Base-by-base conservation (phyloP, 1,140 invertebrate genomes). In the Penaeus vannamei region DNA sequence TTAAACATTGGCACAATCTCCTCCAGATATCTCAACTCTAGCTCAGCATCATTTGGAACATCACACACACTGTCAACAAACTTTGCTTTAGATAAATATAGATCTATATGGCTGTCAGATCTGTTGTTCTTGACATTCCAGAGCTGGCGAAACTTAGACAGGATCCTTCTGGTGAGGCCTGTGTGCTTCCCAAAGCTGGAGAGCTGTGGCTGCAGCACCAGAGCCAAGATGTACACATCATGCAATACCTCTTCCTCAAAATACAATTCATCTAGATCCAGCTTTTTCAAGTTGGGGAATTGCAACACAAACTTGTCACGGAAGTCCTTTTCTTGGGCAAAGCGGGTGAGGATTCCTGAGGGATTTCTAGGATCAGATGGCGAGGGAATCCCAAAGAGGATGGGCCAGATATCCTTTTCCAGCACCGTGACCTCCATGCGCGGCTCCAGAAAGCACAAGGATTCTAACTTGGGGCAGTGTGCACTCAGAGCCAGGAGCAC, bases 61-160 rank as follows among this genome's bases (percentile, higher is more conserved):
- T 32, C 86, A 82, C 23, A 82, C 12, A 87, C 42, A 53, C 32
- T 81, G 46, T 87, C 86, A 69, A 87, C 77, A 87, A 87, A 87
- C 59, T 82, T 87, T 10, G 79, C 86, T 82, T 87, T 81, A 66
- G 77, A 53, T 59, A 87, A 87, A 36, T 80, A 80, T 22, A 86
- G 20, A 29, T 42, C 62, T 26, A 81, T 66, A 53, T 87, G n/a
- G 62, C 26, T 61, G 53, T 64, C 59, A 60, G 86, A 32, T 46
- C 61, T 69, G 22, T 81, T 42, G 29, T 87, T 87, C 36, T 64
- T 62, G 46, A 59, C 62, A 29, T 42, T 81, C 86, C 79, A 87
- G 29, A 82, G 61, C 42, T 69, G 20, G 46, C 62, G 80, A 29
- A 80, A 87, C 22, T 87, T 87, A 53, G 61, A n/a, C 36, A 87